These are phyloP conservation scores for Xestobium rufovillosum DNA, from an alignment of 2,888 invertebrate species.

Conservation along the genomic window DNA sequence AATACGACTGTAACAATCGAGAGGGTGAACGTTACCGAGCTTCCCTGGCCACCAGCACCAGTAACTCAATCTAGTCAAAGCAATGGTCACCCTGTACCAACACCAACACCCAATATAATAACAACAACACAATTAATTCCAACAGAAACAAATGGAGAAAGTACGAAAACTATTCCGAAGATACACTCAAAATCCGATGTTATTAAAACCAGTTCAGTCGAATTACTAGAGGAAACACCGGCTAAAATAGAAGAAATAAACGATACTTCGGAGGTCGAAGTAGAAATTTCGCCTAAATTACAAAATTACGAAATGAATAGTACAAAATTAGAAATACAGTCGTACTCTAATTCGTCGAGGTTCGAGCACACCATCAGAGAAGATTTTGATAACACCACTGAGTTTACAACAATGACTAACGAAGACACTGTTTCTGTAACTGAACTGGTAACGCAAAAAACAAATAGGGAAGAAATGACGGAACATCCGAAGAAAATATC, in stretches of 20 bases:
- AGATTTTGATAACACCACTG: background rate
- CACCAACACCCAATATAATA: slow-evolving; percentile 16
- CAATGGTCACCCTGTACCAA: slow-evolving; percentile 19
- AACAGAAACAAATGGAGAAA: slow-evolving; percentile 14
- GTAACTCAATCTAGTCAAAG: slow-evolving; percentile 1
- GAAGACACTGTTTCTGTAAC: background rate
- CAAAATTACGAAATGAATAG: background rate
- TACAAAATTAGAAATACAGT: background rate
- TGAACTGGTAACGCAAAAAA: background rate
- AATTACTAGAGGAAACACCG: slow-evolving; percentile 5
- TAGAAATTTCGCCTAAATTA: slow-evolving; percentile 1
- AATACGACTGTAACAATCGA: background rate
- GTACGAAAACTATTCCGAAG: slow-evolving; percentile 15
- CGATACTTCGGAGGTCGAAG: slow-evolving; percentile 4
- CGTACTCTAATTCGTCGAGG: background rate
- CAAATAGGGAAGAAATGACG: slow-evolving; percentile 38
- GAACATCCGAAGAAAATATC: slow-evolving; percentile 14
- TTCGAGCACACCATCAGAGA: background rate
- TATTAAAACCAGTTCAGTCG: background rate
- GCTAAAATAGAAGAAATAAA: background rate
- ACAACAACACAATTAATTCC: too few species aligned
- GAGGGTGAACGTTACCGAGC: background rate
- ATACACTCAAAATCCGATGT: slow-evolving; percentile 14
- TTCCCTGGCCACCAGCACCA: background rate
- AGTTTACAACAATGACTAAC: background rate